phyloP scores from a whole-genome alignment of 2,113 vertebrate genomes.

The Rallus limicola region DNA sequence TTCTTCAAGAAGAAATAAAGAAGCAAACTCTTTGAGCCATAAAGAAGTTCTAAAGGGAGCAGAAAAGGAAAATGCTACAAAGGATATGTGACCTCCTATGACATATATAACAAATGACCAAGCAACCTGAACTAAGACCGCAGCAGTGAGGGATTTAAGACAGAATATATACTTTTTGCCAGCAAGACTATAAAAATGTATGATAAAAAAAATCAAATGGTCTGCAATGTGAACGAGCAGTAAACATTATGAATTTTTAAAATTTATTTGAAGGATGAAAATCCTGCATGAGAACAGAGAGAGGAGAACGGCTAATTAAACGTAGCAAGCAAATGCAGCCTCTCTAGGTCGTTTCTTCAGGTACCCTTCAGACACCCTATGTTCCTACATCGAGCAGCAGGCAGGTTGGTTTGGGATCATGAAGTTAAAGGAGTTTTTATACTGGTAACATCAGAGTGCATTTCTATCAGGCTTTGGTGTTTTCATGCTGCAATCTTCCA shows the following conservation, averaged over 20 bases:
- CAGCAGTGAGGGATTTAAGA: background rate
- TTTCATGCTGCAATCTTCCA: background rate
- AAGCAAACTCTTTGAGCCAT: background rate
- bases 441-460: background rate
- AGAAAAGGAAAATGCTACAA: background rate
- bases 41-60: background rate
- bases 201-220: background rate
- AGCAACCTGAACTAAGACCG: background rate
- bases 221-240: background rate
- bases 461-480: background rate
- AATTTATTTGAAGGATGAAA: slow-evolving; percentile 39
- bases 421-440: background rate
- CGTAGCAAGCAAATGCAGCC: background rate
- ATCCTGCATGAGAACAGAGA: slow-evolving; percentile 19
- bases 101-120: background rate
- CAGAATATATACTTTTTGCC: background rate
- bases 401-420: background rate
- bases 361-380: background rate
- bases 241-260: slow-evolving; percentile 59
- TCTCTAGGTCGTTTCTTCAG: background rate
- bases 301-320: slow-evolving; percentile 34
- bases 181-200: background rate
- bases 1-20: background rate
- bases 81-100: background rate
- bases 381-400: background rate